A percentile compares a stretch with the other conserved stretches of the same genome.
Evolutionary conservation across 2,797 vertebrate genomes (phyloP).

Genomic region (Adrianichthys oophorus): DNA sequence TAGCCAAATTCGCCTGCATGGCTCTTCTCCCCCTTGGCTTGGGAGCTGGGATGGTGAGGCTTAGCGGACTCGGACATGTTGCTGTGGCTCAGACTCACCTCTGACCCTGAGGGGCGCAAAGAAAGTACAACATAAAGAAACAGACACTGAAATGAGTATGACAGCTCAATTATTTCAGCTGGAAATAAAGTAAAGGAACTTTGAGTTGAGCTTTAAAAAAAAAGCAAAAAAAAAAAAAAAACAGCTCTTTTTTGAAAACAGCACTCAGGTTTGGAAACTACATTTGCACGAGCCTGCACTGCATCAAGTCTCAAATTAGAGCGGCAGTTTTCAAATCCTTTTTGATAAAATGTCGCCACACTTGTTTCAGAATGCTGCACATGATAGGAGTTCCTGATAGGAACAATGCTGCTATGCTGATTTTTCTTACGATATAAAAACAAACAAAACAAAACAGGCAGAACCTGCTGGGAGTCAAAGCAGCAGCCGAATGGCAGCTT

Average conservation of each 20-base stretch:
- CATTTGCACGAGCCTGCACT: no score
- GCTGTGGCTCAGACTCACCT: constrained; percentile 76
- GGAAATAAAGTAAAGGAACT: no score
- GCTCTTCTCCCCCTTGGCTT: constrained; percentile 79
- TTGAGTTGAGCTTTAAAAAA: no score
- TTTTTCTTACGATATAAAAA: neutral
- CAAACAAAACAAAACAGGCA: constrained; percentile 16
- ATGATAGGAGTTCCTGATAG: neutral
- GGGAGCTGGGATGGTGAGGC: constrained; percentile 67
- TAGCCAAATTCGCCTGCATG: constrained; percentile 87
- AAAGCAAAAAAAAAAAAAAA: no score
- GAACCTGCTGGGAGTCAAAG: neutral
- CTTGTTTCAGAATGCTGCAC: no score
- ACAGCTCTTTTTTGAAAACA: no score
- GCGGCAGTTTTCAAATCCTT: no score
- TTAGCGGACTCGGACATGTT: constrained; percentile 88
- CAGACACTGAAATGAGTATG: neutral
- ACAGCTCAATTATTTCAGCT: neutral
- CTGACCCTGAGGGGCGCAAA: constrained; percentile 69
- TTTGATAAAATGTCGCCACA: no score
- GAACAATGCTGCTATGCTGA: constrained; percentile 2
- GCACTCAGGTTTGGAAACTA: no score
- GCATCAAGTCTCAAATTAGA: no score
- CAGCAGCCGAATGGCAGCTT: constrained; percentile 35
- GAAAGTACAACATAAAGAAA: neutral